Percentiles rank a stretch among this genome's conserved stretches.
Evolutionary conservation across 2,888 invertebrate species (phyloP).

Genomic region (Eupithecia subumbrata): DNA sequence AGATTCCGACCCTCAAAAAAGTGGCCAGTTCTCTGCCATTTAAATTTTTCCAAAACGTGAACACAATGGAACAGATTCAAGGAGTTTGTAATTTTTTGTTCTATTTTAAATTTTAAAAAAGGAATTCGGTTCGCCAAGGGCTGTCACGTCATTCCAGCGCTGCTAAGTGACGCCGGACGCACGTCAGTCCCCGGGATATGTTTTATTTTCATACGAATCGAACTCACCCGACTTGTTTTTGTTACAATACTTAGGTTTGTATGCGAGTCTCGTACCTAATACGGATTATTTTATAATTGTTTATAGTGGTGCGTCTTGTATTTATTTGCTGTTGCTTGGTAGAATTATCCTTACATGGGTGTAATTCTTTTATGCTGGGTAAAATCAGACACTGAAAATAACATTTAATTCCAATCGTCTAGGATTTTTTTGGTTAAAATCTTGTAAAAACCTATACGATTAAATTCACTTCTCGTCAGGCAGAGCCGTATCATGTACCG

Average conservation of each 20-base stretch:
- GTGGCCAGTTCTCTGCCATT: conserved; percentile 75
- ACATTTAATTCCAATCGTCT: background rate
- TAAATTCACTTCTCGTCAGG: background rate
- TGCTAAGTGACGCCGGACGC: conserved; percentile 84
- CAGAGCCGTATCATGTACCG: background rate
- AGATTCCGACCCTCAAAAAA: conserved; percentile 78
- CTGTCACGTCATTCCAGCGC: conserved; percentile 84
- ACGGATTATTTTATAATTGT: conserved; percentile 67
- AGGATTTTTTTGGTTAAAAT: too few species aligned
- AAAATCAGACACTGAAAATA: background rate
- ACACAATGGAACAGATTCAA: conserved; percentile 83
- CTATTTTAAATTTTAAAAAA: conserved; percentile 79
- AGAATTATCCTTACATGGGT: conserved; percentile 5
- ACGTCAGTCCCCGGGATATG: conserved; percentile 78
- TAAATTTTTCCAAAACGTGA: conserved; percentile 83
- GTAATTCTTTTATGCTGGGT: conserved; percentile 1
- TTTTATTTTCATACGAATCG: conserved; percentile 82
- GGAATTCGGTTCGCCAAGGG: conserved; percentile 80
- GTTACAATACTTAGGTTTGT: conserved; percentile 74
- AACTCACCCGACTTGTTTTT: conserved; percentile 76
- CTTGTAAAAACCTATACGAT: background rate
- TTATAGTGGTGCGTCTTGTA: conserved; percentile 51
- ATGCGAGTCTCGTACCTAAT: conserved; percentile 69
- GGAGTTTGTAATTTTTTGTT: conserved; percentile 67
- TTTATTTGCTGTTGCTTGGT: conserved; percentile 13